These are phyloP conservation scores for Drosophila peninsularis DNA, from an alignment of 2,888 invertebrate genomes.

Conservation along the genomic window DNA sequence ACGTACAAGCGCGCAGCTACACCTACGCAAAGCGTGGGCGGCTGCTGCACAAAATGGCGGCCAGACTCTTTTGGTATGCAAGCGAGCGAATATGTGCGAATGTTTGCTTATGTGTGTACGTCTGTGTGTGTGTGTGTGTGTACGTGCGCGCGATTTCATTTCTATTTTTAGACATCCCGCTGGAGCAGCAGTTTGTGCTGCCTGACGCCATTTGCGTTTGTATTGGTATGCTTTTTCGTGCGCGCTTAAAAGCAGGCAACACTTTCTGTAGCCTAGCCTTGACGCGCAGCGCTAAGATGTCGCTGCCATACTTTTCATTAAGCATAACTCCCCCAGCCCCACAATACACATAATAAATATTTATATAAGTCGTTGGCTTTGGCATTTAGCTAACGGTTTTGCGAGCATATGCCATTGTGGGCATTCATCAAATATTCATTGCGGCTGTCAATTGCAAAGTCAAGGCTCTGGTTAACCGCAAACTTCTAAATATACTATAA, in stretches of 20 bases:
- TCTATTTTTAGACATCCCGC: conserved; percentile 70
- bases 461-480: conserved; percentile 42
- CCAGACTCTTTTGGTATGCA: conserved; percentile 70
- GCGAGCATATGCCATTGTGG: conserved; percentile 44
- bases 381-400: conserved; percentile 3
- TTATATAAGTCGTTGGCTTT: conserved; percentile 23
- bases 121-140: conserved; percentile 25
- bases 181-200: conserved; percentile 30
- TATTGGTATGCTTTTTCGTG: conserved; percentile 29
- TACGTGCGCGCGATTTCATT: conserved; percentile 74
- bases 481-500: conserved; percentile 29
- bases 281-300: not conserved
- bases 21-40: conserved; percentile 66
- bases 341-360: conserved; percentile 18
- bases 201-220: conserved; percentile 47
- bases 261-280: conserved; percentile 14
- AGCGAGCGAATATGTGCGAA: conserved; percentile 22
- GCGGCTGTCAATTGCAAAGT: conserved; percentile 49
- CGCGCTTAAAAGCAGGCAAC: conserved; percentile 48
- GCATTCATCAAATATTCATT: conserved; percentile 34
- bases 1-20: conserved; percentile 18
- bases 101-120: conserved; percentile 15
- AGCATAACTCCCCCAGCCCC: not conserved
- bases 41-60: conserved; percentile 76
- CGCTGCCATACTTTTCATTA: conserved; percentile 12